These are phyloP conservation scores for Arion vulgaris DNA, from an alignment of 1,140 invertebrate species.

Conservation along the genomic window DNA sequence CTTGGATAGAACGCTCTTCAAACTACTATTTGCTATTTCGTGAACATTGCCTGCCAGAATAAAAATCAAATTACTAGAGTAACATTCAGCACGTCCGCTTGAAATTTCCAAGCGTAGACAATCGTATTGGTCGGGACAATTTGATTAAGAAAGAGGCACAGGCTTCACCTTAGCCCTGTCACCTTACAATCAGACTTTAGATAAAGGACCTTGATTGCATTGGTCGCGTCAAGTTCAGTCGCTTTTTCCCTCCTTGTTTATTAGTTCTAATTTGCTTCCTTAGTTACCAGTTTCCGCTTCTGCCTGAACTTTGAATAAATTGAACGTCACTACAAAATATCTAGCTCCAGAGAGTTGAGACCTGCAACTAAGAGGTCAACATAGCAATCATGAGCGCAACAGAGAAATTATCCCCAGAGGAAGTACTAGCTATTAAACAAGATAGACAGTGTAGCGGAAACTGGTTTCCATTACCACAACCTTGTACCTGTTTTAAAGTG, in stretches of 20 bases:
- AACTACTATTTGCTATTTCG: not conserved
- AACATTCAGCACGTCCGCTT: not conserved
- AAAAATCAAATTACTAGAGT: slow-evolving; percentile 3
- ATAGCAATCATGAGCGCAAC: not conserved
- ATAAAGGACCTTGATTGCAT: not conserved
- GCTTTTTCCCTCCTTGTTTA: not conserved
- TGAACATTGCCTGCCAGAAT: not conserved
- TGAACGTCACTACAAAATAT: not conserved
- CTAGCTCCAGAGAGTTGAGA: not conserved
- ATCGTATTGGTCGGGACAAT: not conserved
- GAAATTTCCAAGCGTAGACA: slow-evolving; percentile 10
- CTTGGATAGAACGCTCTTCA: not conserved
- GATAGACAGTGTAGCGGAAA: not conserved
- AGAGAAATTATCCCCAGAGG: not conserved
- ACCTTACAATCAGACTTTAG: not conserved
- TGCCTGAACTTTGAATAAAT: not conserved
- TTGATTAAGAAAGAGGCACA: slow-evolving; percentile 3
- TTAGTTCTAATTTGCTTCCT: not conserved
- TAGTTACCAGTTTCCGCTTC: not conserved
- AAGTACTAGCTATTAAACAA: not conserved
- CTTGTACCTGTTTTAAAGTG: not conserved
- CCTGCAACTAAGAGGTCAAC: not conserved
- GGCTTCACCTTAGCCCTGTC: not conserved
- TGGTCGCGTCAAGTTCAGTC: not conserved
- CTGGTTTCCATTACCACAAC: not conserved